Base-by-base conservation (phyloP, 2,888 invertebrate species). In the Drosophila testacea region DNA sequence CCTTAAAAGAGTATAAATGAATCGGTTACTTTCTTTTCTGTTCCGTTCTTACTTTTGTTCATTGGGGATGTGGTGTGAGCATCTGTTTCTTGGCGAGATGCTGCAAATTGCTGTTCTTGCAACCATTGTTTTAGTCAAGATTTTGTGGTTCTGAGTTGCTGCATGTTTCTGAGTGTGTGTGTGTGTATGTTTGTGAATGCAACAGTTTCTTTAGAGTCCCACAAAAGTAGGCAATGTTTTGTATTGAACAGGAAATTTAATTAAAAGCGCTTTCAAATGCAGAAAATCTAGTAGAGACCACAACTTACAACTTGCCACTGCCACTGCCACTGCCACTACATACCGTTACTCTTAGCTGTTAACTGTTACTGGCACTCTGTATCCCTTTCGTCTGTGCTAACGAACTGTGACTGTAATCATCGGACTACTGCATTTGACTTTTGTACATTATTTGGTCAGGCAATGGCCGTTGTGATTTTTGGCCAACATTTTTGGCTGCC, bases 181-280 rank as follows among this genome's bases (percentile, higher is more conserved):
- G 42, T 28, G 47, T 44, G 28, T 51, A 16, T 54, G 56, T 46
- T 51, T 28, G 54, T 65, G 63, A 62, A 69, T 78, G 82, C 88
- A 87, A 83, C 88, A 84, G 85, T 79, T 84, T 71, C 69, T 63
- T 62, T 50, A 28, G 44, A 34, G 22, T 38, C 66, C 41, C 66
- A 54, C 44, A 62, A 70, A 84, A 79, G 69, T 85, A 79, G 88
- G 83, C 83, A 82, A 69, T 59, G 61, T 47, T 55, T 81, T 69
- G 56, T 39, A 73, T 69, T 64, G 72, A 79, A 85, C 73, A 75
- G 86, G 78, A 88, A 88, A 86, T 88, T 83, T 74, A 85, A 88
- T 88, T 83, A 83, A 83, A 86, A 76, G 75, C 67, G 69, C 65
- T 69, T 66, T 50, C 57, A 56, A 69, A 57, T 66, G 50, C 55